These are phyloP conservation scores for Mesaphorura yosii DNA, from an alignment of 1,140 invertebrate species.

Conservation along the genomic window DNA sequence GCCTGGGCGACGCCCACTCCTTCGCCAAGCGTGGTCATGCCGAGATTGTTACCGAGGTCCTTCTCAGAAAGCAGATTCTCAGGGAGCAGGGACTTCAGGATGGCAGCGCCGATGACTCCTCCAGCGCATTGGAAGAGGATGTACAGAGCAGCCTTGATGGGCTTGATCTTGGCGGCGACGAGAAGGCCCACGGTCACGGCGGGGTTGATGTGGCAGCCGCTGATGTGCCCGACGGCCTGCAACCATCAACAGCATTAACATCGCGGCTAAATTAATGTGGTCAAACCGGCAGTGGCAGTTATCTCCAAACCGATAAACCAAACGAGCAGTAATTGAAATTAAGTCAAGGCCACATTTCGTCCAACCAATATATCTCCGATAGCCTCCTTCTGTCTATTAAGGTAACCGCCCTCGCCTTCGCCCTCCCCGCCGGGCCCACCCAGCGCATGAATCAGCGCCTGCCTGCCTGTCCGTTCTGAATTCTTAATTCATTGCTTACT, in stretches of 20 bases:
- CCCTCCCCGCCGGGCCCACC: too few relatives aligned
- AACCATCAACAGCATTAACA: slow-evolving; percentile 5
- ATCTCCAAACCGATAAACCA: neutral
- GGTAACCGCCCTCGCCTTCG: too few relatives aligned
- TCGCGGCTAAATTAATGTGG: neutral
- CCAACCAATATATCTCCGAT: too few relatives aligned
- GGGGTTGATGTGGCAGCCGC: slow-evolving; percentile 26
- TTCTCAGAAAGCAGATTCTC: neutral
- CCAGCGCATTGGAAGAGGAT: slow-evolving; percentile 71
- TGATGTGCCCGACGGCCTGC: slow-evolving; percentile 20
- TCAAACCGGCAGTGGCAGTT: neutral
- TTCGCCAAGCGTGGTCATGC: slow-evolving; percentile 21
- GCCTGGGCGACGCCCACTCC: slow-evolving; percentile 36
- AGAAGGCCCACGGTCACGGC: slow-evolving; percentile 55
- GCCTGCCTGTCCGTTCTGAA: too few relatives aligned
- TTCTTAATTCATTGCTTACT: too few relatives aligned
- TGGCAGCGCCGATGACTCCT: slow-evolving; percentile 64
- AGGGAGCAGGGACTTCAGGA: slow-evolving; percentile 42
- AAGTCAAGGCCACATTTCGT: too few relatives aligned
- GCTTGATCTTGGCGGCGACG: slow-evolving; percentile 58
- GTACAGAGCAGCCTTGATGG: slow-evolving; percentile 60
- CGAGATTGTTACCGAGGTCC: slow-evolving; percentile 9
- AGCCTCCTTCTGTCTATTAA: too few relatives aligned
- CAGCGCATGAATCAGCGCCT: too few relatives aligned
- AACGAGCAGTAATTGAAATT: too few relatives aligned